phyloP scores from a whole-genome alignment of 37 sponge, comb jelly and placozoan species.

The Spongilla lacustris region DNA sequence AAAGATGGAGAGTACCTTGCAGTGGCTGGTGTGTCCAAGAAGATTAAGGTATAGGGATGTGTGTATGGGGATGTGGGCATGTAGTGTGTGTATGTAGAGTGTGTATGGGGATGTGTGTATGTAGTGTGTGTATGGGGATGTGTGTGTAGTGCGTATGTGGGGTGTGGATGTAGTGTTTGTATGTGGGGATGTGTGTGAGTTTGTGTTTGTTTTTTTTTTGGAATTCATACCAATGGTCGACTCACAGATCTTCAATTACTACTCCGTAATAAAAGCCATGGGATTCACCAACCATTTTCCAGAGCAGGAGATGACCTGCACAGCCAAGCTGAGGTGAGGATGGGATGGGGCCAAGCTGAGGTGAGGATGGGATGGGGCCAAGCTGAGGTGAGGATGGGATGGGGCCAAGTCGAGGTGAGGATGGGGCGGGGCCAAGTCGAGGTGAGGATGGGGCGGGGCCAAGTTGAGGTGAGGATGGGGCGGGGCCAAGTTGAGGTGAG shows the following conservation, averaged over 20 bases:
- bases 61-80: background rate
- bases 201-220: background rate
- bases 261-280: slow-evolving; percentile 35
- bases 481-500: no score
- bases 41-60: slow-evolving; percentile 66
- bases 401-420: no score
- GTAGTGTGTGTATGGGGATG: slow-evolving; percentile 3
- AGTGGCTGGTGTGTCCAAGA: slow-evolving; percentile 88
- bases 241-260: slow-evolving; percentile 56
- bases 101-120: slow-evolving; percentile 1
- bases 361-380: no score
- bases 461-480: no score
- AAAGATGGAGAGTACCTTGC: slow-evolving; percentile 81
- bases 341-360: background rate
- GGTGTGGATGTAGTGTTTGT: no score
- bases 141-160: background rate
- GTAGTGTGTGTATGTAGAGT: background rate
- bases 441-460: no score
- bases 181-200: no score
- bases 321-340: slow-evolving; percentile 78
- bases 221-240: background rate
- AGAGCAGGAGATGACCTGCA: slow-evolving; percentile 63
- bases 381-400: no score
- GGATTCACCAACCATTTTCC: slow-evolving; percentile 70
- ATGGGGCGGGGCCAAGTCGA: no score